Percentiles rank a stretch among this genome's conserved stretches.
Conservation (phyloP, 92 coral and sea anemone genomes). For the Heliopora coerulea region DNA sequence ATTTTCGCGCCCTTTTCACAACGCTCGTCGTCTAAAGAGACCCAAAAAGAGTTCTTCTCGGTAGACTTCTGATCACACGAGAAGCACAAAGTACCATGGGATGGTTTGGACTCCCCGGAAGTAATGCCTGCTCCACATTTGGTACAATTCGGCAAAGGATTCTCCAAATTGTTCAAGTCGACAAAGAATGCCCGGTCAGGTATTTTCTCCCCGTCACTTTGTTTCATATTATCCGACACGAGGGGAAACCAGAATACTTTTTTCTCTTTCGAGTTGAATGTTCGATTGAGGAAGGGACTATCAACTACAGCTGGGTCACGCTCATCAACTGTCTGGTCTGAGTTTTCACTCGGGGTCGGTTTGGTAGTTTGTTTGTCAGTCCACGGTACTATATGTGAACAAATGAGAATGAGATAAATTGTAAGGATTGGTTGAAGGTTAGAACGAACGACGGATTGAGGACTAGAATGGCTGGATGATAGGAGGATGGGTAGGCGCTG, state of each 20-base stretch:
- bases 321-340: not conserved
- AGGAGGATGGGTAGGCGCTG: too few relatives aligned
- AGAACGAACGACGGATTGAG: too few relatives aligned
- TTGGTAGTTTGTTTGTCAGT: too few relatives aligned
- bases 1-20: not conserved
- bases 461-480: too few relatives aligned
- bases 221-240: not conserved
- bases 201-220: not conserved
- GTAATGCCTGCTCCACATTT: slow-evolving; percentile 11
- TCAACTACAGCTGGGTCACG: not conserved
- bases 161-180: slow-evolving; percentile 1
- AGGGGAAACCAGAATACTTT: slow-evolving; percentile 29
- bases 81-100: slow-evolving; percentile 13
- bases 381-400: too few relatives aligned
- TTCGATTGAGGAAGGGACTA: not conserved
- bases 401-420: too few relatives aligned
- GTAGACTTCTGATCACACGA: not conserved
- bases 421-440: too few relatives aligned
- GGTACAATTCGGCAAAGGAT: slow-evolving; percentile 6
- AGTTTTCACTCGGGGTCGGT: not conserved
- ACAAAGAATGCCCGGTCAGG: slow-evolving; percentile 26
- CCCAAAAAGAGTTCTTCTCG: slow-evolving; percentile 26
- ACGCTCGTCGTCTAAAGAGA: not conserved
- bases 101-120: slow-evolving; percentile 4
- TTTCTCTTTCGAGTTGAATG: slow-evolving; percentile 34